Evolutionary conservation across 2,888 invertebrate species (phyloP).

Genomic region (Polyommatus icarus): DNA sequence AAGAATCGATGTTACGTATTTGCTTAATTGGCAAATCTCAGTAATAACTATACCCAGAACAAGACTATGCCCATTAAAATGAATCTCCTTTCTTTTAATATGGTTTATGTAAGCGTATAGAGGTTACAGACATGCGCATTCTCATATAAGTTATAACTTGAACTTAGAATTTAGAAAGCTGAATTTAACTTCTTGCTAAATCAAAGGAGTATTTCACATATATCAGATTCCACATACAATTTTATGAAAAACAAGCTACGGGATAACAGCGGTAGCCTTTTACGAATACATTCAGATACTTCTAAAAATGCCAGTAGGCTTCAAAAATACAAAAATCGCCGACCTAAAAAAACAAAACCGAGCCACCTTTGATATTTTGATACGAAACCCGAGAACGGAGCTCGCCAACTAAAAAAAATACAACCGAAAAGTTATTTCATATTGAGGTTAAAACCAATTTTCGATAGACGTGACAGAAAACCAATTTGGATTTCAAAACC

Average conservation of each 20-base stretch:
- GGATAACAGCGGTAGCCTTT: background rate
- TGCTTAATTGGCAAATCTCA: too few species aligned
- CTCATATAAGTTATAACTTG: too few species aligned
- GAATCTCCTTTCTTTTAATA: too few species aligned
- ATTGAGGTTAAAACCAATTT: conserved; percentile 73
- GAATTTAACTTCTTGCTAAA: background rate
- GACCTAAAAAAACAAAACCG: background rate
- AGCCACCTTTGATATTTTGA: conserved; percentile 19
- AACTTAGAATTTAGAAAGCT: too few species aligned
- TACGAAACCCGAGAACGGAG: conserved; percentile 23
- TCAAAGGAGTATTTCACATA: background rate
- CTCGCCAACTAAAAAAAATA: conserved; percentile 27
- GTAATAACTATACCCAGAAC: too few species aligned
- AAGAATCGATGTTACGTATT: too few species aligned
- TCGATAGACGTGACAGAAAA: conserved; percentile 49
- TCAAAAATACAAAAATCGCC: conserved; percentile 15
- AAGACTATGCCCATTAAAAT: too few species aligned
- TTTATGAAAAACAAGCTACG: background rate
- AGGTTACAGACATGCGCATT: too few species aligned
- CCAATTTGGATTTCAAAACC: conserved; percentile 38
- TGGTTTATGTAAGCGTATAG: too few species aligned
- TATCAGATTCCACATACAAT: background rate
- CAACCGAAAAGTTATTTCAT: conserved; percentile 44
- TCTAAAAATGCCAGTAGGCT: conserved; percentile 6
- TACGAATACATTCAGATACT: background rate